A percentile compares a stretch with the other conserved stretches of the same genome.
These are phyloP conservation scores for Drosophila sulfurigaster DNA, from an alignment of 1,140 invertebrate species.

Conservation along the genomic window DNA sequence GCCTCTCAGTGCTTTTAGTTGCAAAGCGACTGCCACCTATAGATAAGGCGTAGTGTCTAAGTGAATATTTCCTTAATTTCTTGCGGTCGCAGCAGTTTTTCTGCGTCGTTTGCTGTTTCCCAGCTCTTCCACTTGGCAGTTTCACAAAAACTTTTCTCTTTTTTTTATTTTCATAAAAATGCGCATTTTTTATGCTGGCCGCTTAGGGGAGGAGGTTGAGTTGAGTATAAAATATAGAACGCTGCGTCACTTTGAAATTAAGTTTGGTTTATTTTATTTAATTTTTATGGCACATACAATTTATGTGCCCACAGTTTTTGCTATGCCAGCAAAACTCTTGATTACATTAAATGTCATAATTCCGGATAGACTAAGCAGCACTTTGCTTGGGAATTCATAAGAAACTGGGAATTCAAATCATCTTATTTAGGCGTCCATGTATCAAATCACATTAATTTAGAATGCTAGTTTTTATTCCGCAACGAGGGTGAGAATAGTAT, in stretches of 20 bases:
- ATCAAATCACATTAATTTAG: slow-evolving; percentile 7
- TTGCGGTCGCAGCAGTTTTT: slow-evolving; percentile 73
- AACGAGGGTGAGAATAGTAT: neutral
- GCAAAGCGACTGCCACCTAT: slow-evolving; percentile 4
- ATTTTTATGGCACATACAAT: slow-evolving; percentile 48
- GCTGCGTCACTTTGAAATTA: slow-evolving; percentile 43
- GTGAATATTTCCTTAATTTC: slow-evolving; percentile 74
- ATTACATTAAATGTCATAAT: slow-evolving; percentile 19
- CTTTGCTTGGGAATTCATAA: neutral
- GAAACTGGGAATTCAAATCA: neutral
- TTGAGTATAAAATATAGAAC: neutral
- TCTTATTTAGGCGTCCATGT: neutral
- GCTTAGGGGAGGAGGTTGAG: neutral
- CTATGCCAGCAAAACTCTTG: slow-evolving; percentile 21
- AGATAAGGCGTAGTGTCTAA: slow-evolving; percentile 65
- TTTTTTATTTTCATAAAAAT: slow-evolving; percentile 39
- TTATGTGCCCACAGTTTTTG: slow-evolving; percentile 26
- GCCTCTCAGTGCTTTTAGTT: slow-evolving; percentile 16
- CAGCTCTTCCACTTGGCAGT: slow-evolving; percentile 28
- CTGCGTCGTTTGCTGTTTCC: slow-evolving; percentile 40
- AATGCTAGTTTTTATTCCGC: slow-evolving; percentile 23
- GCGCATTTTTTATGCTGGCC: slow-evolving; percentile 48
- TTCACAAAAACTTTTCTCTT: slow-evolving; percentile 49
- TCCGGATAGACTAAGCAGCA: neutral
- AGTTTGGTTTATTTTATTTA: slow-evolving; percentile 51